Percentiles rank a stretch among this genome's conserved stretches.
phyloP scores from a whole-genome alignment of 2,888 invertebrate species.

The Conomelus anceps region DNA sequence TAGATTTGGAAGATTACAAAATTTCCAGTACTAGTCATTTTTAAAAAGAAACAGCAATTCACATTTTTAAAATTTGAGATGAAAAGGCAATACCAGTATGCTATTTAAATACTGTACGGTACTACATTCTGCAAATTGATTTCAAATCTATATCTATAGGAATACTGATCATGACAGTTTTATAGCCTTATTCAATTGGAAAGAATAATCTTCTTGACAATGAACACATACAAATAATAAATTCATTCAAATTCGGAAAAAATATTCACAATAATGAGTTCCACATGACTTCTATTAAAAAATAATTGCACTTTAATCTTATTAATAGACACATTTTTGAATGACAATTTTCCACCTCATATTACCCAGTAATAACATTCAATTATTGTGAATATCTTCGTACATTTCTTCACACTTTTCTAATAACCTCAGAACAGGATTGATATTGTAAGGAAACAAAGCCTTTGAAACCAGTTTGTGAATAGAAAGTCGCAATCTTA shows the following conservation, averaged over 20 bases:
- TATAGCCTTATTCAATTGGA: neutral
- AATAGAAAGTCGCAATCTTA: conserved; percentile 70
- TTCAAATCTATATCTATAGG: neutral
- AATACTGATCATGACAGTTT: neutral
- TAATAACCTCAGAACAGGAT: conserved; percentile 73
- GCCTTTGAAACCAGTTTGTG: conserved; percentile 74
- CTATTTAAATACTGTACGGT: neutral
- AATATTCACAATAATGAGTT: neutral
- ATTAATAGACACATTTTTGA: neutral
- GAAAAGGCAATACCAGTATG: neutral
- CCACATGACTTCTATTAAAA: neutral
- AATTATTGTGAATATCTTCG: conserved; percentile 54
- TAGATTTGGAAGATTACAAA: neutral
- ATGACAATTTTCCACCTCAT: neutral
- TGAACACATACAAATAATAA: neutral
- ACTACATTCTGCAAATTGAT: neutral
- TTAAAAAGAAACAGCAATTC: neutral
- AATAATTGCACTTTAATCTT: neutral
- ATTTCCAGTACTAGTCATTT: neutral
- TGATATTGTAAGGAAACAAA: conserved; percentile 84
- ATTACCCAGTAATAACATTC: conserved; percentile 25
- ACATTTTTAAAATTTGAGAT: neutral
- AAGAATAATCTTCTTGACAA: neutral
- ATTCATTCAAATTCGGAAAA: neutral
- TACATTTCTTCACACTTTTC: conserved; percentile 79